These are phyloP conservation scores for Harmothoe impar DNA, from an alignment of 2,888 invertebrate genomes.

Conservation along the genomic window DNA sequence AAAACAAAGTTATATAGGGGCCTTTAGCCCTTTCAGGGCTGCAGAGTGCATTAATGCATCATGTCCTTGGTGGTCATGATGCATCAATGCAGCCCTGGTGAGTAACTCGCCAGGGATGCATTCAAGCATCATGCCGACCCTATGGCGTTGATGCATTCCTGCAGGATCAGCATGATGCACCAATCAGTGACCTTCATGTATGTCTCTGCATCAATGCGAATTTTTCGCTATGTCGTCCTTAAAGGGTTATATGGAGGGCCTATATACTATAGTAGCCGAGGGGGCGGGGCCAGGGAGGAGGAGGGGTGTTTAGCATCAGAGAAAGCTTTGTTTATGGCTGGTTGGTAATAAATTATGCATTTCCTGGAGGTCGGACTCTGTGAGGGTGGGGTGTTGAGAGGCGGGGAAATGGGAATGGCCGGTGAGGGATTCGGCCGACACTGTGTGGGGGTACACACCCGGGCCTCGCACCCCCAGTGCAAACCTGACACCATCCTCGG, in stretches of 20 bases:
- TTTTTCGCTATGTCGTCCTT: not conserved
- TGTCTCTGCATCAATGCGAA: not conserved
- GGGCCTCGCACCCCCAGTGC: too few species aligned
- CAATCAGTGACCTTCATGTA: not conserved
- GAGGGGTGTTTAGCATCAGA: conserved; percentile 14
- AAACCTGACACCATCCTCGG: too few species aligned
- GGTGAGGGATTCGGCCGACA: not conserved
- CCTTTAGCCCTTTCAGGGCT: not conserved
- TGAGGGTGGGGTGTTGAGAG: not conserved
- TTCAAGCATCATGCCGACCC: too few species aligned
- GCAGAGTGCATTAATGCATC: too few species aligned
- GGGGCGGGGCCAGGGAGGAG: not conserved
- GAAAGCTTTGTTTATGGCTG: conserved; percentile 14
- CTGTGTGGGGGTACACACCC: too few species aligned
- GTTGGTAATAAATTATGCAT: conserved; percentile 8
- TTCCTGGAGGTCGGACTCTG: not conserved
- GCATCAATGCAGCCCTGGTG: too few species aligned
- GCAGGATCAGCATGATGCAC: too few species aligned
- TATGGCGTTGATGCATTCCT: too few species aligned
- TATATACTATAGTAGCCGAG: not conserved
- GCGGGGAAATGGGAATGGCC: not conserved
- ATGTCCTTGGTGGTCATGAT: too few species aligned
- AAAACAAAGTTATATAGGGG: not conserved
- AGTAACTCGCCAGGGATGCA: too few species aligned
- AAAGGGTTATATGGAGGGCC: not conserved